Conservation (phyloP, 2,797 vertebrate genomes). For the Serranus cabrilla region DNA sequence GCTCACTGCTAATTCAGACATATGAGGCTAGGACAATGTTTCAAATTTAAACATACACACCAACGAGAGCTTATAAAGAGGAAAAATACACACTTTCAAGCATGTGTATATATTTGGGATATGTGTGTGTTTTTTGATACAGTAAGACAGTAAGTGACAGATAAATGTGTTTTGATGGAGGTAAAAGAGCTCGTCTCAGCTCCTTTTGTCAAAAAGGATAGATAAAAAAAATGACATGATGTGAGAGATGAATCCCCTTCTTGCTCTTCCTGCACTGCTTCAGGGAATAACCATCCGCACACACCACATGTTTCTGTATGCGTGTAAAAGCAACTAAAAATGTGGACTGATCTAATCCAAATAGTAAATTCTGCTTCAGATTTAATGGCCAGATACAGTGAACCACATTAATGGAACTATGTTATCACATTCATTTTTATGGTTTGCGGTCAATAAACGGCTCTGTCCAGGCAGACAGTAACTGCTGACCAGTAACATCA, state of each 20-base stretch:
- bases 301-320: not conserved
- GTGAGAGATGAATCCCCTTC: constrained; percentile 28
- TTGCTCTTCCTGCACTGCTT: constrained; percentile 15
- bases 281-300: not conserved
- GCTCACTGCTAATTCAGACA: not conserved
- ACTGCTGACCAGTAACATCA: constrained; percentile 29
- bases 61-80: not conserved
- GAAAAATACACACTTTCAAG: not conserved
- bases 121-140: not conserved
- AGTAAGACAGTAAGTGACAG: constrained; percentile 9
- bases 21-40: no score
- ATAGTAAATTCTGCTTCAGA: not conserved
- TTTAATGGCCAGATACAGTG: not conserved
- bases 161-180: constrained; percentile 1
- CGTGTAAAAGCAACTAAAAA: not conserved
- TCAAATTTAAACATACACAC: not conserved
- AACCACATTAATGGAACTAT: constrained; percentile 14
- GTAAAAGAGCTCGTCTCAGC: constrained; percentile 35
- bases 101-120: not conserved
- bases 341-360: not conserved
- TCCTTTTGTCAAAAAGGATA: constrained; percentile 28
- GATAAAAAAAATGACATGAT: constrained; percentile 31
- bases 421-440: constrained; percentile 13
- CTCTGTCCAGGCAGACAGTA: not conserved
- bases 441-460: constrained; percentile 27